Evolutionary conservation across 2,797 vertebrate genomes (phyloP).

Genomic region (Chaetodon trifasciatus): DNA sequence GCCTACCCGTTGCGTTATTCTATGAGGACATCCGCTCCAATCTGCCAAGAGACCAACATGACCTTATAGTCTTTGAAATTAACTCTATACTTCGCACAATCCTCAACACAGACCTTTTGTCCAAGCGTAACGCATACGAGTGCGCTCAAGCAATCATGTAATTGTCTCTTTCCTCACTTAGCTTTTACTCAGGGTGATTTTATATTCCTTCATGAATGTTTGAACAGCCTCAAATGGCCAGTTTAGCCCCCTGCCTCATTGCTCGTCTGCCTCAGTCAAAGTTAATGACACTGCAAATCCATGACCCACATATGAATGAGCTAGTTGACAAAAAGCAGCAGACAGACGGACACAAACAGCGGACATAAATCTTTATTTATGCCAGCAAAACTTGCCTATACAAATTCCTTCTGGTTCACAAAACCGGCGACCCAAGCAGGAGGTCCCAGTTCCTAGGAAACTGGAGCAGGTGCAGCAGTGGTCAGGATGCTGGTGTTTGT

Average conservation of each 20-base stretch:
- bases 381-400: slow-evolving; percentile 2
- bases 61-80: slow-evolving; percentile 16
- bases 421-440: slow-evolving; percentile 41
- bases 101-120: slow-evolving; percentile 27
- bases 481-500: slow-evolving; percentile 30
- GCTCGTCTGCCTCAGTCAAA: slow-evolving; percentile 12
- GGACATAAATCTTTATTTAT: slow-evolving; percentile 2
- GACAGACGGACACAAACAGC: not conserved
- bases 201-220: slow-evolving; percentile 26
- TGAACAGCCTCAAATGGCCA: slow-evolving; percentile 16
- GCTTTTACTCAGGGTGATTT: not conserved
- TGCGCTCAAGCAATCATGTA: slow-evolving; percentile 1
- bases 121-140: not conserved
- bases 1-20: slow-evolving; percentile 21
- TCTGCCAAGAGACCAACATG: slow-evolving; percentile 11
- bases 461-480: slow-evolving; percentile 36
- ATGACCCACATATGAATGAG: slow-evolving; percentile 24
- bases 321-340: not conserved
- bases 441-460: slow-evolving; percentile 53
- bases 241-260: not conserved
- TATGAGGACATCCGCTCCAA: slow-evolving; percentile 3
- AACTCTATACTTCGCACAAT: not conserved
- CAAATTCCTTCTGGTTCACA: slow-evolving; percentile 28
- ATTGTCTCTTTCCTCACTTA: not conserved
- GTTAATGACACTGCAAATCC: slow-evolving; percentile 24